Evolutionary conservation across 2,113 vertebrate genomes (phyloP), one percentile per base, ranked within the genome.

Genomic region (Synodontis membranacea): DNA sequence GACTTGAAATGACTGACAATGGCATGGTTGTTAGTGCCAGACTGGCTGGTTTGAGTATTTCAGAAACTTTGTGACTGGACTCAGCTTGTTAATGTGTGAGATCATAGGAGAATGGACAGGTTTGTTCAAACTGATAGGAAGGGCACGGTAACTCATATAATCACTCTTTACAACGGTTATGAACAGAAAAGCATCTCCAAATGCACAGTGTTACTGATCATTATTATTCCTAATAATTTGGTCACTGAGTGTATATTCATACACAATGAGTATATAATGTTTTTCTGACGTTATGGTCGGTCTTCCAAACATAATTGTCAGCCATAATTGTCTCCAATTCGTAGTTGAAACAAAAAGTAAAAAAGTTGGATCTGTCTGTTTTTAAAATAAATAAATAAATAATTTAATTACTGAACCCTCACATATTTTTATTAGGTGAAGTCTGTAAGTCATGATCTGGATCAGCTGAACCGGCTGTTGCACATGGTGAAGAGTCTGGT

Each of bases 401-500:
- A n/a, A n/a, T n/a, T n/a, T n/a, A 25, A 39, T 80, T 2, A 42
- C 21, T 58, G 5, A 42, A 39, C 11, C 23, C 39, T 58, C 52
- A 56, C 58, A 34, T 48, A 15, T 5, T 34, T 23, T 54, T 19
- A 52, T 1, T 88, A 98, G 97, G 97, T 98, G 3, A 98, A 98
- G 84, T 98, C 97, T 0, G 97, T 98, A 1, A 98, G 97, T 88
- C 97, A 98, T 0, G 97, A 98, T 86, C 90, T n/a, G 90, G 96
- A 97, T 89, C 97, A 98, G 93, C 94, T 98, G 84, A 97, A 96
- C 87, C 91, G 97, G n/a, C 93, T 98, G 0, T 88, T 98, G 46
- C 97, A 98, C 89, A 96, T 98, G 90, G 97, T 97, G 8, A 96
- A 96, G 66, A 97, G 97, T 89, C 92, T 98, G 84, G 94, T 98